Evolutionary conservation across 1,140 invertebrate genomes (phyloP).

Genomic region (Leptonema lineaticorne): DNA sequence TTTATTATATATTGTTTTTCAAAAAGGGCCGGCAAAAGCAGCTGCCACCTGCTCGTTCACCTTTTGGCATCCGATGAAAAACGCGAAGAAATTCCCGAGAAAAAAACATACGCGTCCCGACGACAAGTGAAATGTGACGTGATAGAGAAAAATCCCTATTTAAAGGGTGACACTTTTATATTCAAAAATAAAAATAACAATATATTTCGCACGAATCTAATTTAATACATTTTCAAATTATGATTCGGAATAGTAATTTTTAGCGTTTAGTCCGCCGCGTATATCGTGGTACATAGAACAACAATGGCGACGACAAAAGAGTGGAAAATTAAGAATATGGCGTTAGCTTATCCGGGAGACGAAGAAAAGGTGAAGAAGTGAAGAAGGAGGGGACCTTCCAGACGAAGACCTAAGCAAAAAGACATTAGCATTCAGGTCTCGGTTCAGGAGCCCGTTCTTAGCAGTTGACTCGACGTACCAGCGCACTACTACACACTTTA

Average conservation of each 20-base stretch:
- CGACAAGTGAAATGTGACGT: background rate
- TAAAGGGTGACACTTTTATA: background rate
- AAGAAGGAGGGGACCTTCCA: conserved; percentile 18
- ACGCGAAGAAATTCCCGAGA: background rate
- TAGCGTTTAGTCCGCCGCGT: background rate
- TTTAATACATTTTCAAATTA: background rate
- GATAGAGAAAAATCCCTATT: background rate
- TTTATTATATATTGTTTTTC: conserved; percentile 33
- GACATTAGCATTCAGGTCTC: conserved; percentile 39
- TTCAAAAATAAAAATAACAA: background rate
- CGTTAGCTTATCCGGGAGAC: conserved; percentile 8
- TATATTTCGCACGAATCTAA: background rate
- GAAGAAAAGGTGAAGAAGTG: conserved; percentile 14
- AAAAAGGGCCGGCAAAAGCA: conserved; percentile 17
- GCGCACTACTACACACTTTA: conserved; percentile 37
- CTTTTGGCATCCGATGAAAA: background rate
- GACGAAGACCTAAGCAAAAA: background rate
- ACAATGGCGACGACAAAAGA: conserved; percentile 13
- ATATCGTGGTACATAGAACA: too few species aligned
- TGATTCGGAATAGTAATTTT: background rate
- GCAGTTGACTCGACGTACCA: conserved; percentile 32
- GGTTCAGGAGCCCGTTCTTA: conserved; percentile 24
- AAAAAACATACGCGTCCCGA: background rate
- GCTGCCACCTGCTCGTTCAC: conserved; percentile 27
- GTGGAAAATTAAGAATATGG: conserved; percentile 30